phyloP scores from a whole-genome alignment of 2,888 invertebrate genomes.

The Pimpla rufipes region DNA sequence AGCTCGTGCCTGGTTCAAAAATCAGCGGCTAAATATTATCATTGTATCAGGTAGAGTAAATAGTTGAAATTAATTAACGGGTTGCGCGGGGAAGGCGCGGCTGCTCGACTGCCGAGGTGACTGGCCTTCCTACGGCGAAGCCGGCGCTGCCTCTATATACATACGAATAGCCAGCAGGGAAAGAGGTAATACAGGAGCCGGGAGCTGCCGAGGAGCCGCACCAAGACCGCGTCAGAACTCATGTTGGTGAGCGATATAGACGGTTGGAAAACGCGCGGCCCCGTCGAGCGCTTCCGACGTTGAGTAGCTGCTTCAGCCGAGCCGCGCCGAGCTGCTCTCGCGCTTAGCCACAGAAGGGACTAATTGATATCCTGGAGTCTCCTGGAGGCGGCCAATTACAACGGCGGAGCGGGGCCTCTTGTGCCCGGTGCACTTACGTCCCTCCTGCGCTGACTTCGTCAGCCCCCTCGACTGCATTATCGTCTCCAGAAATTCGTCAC shows the following conservation, averaged over 20 bases:
- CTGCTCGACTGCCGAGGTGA: constrained; percentile 10
- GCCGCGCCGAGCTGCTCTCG: constrained; percentile 39
- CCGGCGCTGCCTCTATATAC: constrained; percentile 3
- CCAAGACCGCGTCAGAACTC: constrained; percentile 47
- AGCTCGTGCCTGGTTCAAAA: constrained; percentile 68
- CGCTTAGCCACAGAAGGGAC: constrained; percentile 66
- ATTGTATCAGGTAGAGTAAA: constrained; percentile 78
- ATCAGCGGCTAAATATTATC: constrained; percentile 77
- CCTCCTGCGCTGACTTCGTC: constrained; percentile 40
- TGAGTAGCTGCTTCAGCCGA: constrained; percentile 33
- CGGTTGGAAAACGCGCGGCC: constrained; percentile 54
- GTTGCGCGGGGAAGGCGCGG: constrained; percentile 43
- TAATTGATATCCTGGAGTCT: constrained; percentile 68
- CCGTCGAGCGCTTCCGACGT: constrained; percentile 59
- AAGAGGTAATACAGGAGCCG: constrained; percentile 58
- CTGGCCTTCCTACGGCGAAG: constrained; percentile 22
- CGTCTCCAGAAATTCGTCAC: constrained; percentile 53
- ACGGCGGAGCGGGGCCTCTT: constrained; percentile 45
- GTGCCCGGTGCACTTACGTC: constrained; percentile 49
- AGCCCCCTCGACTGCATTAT: constrained; percentile 51
- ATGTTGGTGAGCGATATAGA: constrained; percentile 45
- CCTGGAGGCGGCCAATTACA: constrained; percentile 64
- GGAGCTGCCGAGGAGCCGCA: constrained; percentile 34
- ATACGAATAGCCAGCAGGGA: constrained; percentile 37
- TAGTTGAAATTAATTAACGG: constrained; percentile 78